These are phyloP conservation scores for Selenia dentaria DNA, from an alignment of 2,888 invertebrate species.

Conservation along the genomic window DNA sequence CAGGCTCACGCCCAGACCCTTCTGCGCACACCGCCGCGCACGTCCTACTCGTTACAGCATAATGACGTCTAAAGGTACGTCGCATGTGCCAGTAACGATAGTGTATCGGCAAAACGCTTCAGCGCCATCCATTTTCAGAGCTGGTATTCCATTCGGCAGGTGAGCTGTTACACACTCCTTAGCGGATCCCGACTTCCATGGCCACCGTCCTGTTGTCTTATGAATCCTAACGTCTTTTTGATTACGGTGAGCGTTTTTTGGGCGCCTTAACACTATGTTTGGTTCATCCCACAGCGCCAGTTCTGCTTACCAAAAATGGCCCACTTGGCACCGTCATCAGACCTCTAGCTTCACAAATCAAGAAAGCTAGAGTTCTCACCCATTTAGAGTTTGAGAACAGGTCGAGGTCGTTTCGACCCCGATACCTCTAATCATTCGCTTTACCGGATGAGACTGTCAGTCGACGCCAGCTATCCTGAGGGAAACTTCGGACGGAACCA, in stretches of 20 bases:
- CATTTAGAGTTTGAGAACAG: too few species aligned
- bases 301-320: slow-evolving; percentile 91
- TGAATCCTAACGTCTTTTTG: slow-evolving; percentile 62
- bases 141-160: slow-evolving; percentile 83
- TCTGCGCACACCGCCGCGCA: too few species aligned
- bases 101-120: too few species aligned
- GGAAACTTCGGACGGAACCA: too few species aligned
- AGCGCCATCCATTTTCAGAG: slow-evolving; percentile 89
- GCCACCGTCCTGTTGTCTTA: slow-evolving; percentile 80
- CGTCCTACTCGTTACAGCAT: slow-evolving; percentile 87
- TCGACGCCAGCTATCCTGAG: too few species aligned
- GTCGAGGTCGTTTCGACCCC: slow-evolving; percentile 88
- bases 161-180: too few species aligned
- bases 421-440: slow-evolving; percentile 85
- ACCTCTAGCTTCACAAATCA: slow-evolving; percentile 80
- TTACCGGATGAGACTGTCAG: too few species aligned
- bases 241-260: slow-evolving; percentile 77
- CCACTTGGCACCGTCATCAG: slow-evolving; percentile 58
- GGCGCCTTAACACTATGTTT: slow-evolving; percentile 89
- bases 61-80: slow-evolving; percentile 71
- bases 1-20: slow-evolving; percentile 63
- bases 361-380: slow-evolving; percentile 88
- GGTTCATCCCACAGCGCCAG: slow-evolving; percentile 91
- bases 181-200: slow-evolving; percentile 90
- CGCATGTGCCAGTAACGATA: slow-evolving; percentile 86